Base-by-base conservation (phyloP, 2,797 vertebrate species). In the Prionace glauca region DNA sequence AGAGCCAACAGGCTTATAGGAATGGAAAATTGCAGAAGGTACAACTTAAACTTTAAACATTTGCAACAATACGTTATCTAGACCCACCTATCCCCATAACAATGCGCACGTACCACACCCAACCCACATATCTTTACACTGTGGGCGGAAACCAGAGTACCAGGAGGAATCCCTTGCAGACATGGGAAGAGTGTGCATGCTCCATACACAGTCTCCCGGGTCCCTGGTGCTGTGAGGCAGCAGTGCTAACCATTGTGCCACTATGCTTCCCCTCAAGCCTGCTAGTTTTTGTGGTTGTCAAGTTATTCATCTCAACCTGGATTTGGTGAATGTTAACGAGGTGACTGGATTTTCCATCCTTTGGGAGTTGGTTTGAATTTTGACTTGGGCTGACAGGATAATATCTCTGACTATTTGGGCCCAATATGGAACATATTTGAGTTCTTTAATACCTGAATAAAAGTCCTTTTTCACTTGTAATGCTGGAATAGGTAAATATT, bases 1-100 rank as follows among this genome's bases (percentile, higher is more conserved):
- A 99, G 97, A 98, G 99, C 95, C 99, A 99, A 98, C 99, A 98
- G 96, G 98, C 98, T 0, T 99, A 99, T 96, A 99, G 99, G 97
- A 99, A 99, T 95, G 99, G 99, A 95, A 99, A 99, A 96, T 96
- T 99, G 96, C 99, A 99, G 96, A 99, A 99, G 98, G 99, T 99
- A 56, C 96, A 96, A 5, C 24, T 50, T 50, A 50, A 50, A 3
- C 45, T 62, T 62, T 56, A 26, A 18, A 22, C 71, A 22, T 24
- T 94, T 26, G 41, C 50, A 84, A 62, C 10, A 62, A 2, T 29
- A 56, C 65, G 86, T 10, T 94, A 4, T 56, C 5, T 3, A 56
- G 50, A 7, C 50, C 50, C 50, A 56, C 50, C 50, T 56, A 56
- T 56, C 50, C 45, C 50, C 50, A 56, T 7, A 56, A 56, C 50